phyloP scores from a whole-genome alignment of 2,888 invertebrate species.

The Myopa tessellatipennis region DNA sequence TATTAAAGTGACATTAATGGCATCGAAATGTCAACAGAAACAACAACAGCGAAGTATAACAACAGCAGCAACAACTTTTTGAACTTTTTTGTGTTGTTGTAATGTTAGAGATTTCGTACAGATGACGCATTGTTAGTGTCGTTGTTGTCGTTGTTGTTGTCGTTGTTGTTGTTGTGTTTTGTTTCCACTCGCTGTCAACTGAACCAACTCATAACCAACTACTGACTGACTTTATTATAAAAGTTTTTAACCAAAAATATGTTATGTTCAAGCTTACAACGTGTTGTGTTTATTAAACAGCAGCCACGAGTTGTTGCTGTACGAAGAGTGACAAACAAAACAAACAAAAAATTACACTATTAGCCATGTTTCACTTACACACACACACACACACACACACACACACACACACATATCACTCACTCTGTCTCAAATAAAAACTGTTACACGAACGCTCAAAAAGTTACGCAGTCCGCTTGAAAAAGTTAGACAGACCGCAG shows the following conservation, averaged over 20 bases:
- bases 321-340: neutral
- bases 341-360: neutral
- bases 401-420: neutral
- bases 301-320: too few species aligned
- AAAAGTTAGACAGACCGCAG: slow-evolving; percentile 6
- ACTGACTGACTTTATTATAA: slow-evolving; percentile 34
- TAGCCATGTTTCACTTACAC: too few species aligned
- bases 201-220: too few species aligned
- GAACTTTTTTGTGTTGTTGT: neutral
- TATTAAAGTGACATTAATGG: slow-evolving; percentile 32
- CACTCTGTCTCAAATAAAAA: too few species aligned
- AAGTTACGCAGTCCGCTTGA: too few species aligned
- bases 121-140: neutral
- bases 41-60: neutral
- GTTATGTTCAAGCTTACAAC: slow-evolving; percentile 9
- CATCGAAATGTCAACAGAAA: slow-evolving; percentile 16
- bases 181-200: neutral
- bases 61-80: neutral
- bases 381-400: neutral
- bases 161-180: neutral
- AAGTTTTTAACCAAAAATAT: slow-evolving; percentile 31
- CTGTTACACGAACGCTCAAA: too few species aligned
- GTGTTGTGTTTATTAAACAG: slow-evolving; percentile 31
- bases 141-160: neutral
- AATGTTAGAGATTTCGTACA: neutral